Percentiles rank a stretch among this genome's conserved stretches.
phyloP scores from a whole-genome alignment of 2,113 vertebrate species.

The Pongo abelii region DNA sequence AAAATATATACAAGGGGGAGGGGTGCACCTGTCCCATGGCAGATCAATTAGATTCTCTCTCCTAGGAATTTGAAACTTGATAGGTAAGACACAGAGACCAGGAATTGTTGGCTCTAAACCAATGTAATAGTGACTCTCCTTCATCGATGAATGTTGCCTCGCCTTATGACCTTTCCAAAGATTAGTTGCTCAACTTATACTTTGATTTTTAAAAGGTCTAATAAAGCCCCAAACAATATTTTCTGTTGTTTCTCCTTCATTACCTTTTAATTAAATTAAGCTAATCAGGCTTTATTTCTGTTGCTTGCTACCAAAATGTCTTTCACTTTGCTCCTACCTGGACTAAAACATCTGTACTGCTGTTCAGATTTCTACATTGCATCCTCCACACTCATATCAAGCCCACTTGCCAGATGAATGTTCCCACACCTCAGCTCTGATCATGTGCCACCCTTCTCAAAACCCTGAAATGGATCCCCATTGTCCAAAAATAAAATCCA shows the following conservation, averaged over 20 bases:
- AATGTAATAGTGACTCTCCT: background rate
- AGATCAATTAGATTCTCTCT: background rate
- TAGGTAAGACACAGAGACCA: background rate
- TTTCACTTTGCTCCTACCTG: background rate
- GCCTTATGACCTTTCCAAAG: background rate
- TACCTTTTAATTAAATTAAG: background rate
- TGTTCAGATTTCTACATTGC: background rate
- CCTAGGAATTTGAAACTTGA: background rate
- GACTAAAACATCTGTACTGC: background rate
- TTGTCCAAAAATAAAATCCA: background rate
- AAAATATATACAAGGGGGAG: background rate
- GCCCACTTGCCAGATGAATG: background rate
- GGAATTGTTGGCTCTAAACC: background rate
- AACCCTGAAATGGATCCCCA: background rate
- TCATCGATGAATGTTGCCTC: background rate
- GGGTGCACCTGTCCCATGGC: background rate
- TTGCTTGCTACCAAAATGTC: background rate
- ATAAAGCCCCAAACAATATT: background rate
- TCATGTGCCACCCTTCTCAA: background rate
- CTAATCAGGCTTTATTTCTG: background rate
- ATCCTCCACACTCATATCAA: background rate
- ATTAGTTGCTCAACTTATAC: background rate
- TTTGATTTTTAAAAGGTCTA: background rate
- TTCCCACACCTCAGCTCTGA: background rate
- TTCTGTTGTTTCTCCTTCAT: background rate